These are phyloP conservation scores for Anguilla megastoma DNA, from an alignment of 2,797 vertebrate genomes.

Conservation along the genomic window DNA sequence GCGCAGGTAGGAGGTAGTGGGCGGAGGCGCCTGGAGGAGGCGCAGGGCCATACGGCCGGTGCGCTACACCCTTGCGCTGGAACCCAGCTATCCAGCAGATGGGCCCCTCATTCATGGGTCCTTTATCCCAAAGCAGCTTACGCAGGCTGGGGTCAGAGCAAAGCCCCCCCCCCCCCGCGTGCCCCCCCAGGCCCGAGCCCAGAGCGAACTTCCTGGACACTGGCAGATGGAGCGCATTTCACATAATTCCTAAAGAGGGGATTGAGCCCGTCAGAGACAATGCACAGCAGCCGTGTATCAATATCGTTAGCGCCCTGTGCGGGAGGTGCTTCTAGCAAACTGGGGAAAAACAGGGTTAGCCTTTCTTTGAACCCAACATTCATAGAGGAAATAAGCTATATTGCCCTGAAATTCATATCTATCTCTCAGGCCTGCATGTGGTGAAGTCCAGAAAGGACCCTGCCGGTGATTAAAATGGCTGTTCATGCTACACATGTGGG, in stretches of 20 bases:
- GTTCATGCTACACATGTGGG: too few relatives aligned
- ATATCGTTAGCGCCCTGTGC: neutral
- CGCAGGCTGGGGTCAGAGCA: constrained; percentile 25
- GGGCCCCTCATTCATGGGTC: constrained; percentile 36
- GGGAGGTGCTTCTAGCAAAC: neutral
- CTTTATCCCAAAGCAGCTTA: constrained; percentile 50
- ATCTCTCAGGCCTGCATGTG: neutral
- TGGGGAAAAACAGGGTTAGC: neutral
- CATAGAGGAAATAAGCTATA: neutral
- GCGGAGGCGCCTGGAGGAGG: too few relatives aligned
- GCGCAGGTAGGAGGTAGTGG: too few relatives aligned
- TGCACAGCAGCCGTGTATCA: constrained; percentile 19
- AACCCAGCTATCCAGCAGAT: constrained; percentile 42
- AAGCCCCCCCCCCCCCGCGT: constrained; percentile 8
- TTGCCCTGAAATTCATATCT: neutral
- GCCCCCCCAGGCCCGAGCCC: neutral
- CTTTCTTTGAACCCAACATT: neutral
- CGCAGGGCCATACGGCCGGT: too few relatives aligned
- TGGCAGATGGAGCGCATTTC: constrained; percentile 46
- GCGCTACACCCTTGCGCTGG: neutral
- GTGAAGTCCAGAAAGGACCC: neutral
- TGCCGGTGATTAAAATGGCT: too few relatives aligned
- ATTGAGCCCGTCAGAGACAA: constrained; percentile 36
- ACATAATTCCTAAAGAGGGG: constrained; percentile 50
- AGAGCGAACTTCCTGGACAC: constrained; percentile 14